A percentile compares a stretch with the other conserved stretches of the same genome.
phyloP scores from a whole-genome alignment of 2,888 invertebrate species.

The Adela reaumurella region DNA sequence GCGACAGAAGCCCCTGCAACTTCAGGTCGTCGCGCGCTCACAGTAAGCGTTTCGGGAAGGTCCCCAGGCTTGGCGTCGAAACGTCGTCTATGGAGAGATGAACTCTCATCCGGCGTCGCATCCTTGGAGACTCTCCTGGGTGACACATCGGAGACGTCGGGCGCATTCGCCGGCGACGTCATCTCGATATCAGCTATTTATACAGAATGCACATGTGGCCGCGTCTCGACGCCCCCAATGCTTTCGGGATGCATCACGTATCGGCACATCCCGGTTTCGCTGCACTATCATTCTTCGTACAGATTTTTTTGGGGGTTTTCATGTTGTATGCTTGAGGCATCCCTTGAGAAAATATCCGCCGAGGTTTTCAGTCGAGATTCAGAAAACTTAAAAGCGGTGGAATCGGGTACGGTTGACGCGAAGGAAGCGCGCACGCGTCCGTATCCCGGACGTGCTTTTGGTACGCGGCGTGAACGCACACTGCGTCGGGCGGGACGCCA shows the following conservation, averaged over 20 bases:
- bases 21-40: slow-evolving; percentile 5
- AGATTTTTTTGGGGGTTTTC: neutral
- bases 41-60: slow-evolving; percentile 8
- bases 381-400: neutral
- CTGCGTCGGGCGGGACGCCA: neutral
- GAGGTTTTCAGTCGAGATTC: too few species aligned
- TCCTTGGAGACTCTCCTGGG: slow-evolving; percentile 20
- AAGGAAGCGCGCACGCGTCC: neutral
- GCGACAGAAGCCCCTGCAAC: slow-evolving; percentile 27
- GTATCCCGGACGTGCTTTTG: neutral
- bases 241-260: slow-evolving; percentile 33
- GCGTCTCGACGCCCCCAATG: slow-evolving; percentile 17
- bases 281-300: neutral
- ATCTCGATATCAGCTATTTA: slow-evolving; percentile 34
- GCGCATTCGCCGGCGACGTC: slow-evolving; percentile 35
- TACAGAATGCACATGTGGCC: slow-evolving; percentile 41
- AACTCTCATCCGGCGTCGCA: slow-evolving; percentile 38
- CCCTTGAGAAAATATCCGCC: too few species aligned
- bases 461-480: neutral
- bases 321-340: too few species aligned
- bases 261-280: neutral
- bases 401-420: neutral
- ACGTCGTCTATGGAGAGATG: slow-evolving; percentile 42
- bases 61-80: slow-evolving; percentile 12
- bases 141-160: slow-evolving; percentile 27